Conservation (phyloP, 2,113 vertebrate species). For the Antennarius striatus region DNA sequence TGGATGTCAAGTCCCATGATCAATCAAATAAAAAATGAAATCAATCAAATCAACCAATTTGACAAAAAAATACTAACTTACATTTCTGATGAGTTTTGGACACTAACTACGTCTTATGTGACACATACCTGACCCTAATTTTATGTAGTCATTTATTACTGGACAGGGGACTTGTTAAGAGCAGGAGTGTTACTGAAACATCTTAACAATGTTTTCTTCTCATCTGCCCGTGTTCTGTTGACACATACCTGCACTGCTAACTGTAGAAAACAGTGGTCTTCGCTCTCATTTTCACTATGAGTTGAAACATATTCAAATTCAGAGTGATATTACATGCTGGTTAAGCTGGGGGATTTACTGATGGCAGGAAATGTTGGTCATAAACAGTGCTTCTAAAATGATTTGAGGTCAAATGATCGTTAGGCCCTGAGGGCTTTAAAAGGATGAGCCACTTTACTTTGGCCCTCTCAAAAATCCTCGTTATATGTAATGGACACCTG, state of each 20-base stretch:
- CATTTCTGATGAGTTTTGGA: neutral
- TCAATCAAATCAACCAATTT: no score
- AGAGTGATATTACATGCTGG: slow-evolving; percentile 1
- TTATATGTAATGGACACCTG: slow-evolving; percentile 56
- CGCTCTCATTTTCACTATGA: slow-evolving; percentile 8
- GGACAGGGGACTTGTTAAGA: slow-evolving; percentile 10
- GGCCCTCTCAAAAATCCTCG: slow-evolving; percentile 49
- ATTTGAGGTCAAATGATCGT: slow-evolving; percentile 38
- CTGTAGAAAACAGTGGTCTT: slow-evolving; percentile 14
- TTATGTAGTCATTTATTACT: neutral
- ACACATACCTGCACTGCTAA: slow-evolving; percentile 38
- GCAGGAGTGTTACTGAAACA: slow-evolving; percentile 34
- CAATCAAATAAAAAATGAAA: no score
- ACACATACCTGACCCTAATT: neutral
- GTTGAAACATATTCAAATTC: neutral
- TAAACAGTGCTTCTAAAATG: slow-evolving; percentile 20
- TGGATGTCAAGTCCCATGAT: no score
- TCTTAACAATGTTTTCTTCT: slow-evolving; percentile 48
- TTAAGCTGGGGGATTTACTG: slow-evolving; percentile 23
- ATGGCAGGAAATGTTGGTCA: slow-evolving; percentile 37
- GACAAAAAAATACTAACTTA: neutral
- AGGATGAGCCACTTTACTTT: slow-evolving; percentile 32
- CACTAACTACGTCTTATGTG: no score
- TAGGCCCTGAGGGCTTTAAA: slow-evolving; percentile 45
- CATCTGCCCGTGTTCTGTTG: slow-evolving; percentile 36